Conservation (phyloP, 2,888 invertebrate species). For the Aradus depressus region DNA sequence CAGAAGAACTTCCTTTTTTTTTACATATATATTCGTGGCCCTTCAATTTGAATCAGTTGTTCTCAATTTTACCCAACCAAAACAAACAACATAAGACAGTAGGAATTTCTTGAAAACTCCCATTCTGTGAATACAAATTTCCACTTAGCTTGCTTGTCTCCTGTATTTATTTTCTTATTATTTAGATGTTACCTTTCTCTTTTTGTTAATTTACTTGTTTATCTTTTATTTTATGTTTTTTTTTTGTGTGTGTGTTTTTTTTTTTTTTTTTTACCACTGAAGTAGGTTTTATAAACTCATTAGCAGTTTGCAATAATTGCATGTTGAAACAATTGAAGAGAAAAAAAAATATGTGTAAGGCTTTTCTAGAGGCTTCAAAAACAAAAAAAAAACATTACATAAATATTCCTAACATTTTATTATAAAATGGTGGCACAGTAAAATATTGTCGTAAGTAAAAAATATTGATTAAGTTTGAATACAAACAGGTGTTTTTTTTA, state of each 20-base stretch:
- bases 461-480: background rate
- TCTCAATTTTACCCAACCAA: too few species aligned
- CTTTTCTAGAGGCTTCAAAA: background rate
- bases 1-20: too few species aligned
- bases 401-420: background rate
- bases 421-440: background rate
- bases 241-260: background rate
- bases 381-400: background rate
- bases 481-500: too few species aligned
- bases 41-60: too few species aligned
- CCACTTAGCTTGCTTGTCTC: slow-evolving; percentile 26
- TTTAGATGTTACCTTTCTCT: too few species aligned
- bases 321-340: too few species aligned
- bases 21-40: too few species aligned
- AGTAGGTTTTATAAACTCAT: background rate
- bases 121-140: slow-evolving; percentile 11
- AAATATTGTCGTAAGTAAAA: background rate
- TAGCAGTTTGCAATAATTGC: too few species aligned
- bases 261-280: background rate
- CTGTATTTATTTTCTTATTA: slow-evolving; percentile 24
- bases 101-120: too few species aligned
- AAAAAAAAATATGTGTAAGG: too few species aligned
- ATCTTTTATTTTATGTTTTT: slow-evolving; percentile 1
- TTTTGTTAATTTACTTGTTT: background rate
- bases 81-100: too few species aligned